A percentile compares a stretch with the other conserved stretches of the same genome.
Conservation (phyloP, 2,113 vertebrate species). For the human region GRCh38 chr22:30225001-30225500, state of each 20-base stretch:
- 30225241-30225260: not conserved
- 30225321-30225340: not conserved
- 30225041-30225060: too few relatives aligned
- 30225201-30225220: not conserved
- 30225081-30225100: not conserved
- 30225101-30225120: not conserved
- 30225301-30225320: not conserved
- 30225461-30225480: not conserved
- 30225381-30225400: not conserved
- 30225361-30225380: not conserved
- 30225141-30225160: not conserved
- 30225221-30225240: not conserved
- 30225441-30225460: not conserved
- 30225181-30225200: not conserved
- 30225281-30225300: not conserved
- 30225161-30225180: not conserved
- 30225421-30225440: not conserved
- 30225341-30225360: not conserved
- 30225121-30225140: not conserved
- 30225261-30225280: not conserved
- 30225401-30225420: not conserved
- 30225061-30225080: not conserved
- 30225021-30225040: not conserved
- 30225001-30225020: not conserved
- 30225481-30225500: not conserved